Evolutionary conservation across 1,140 invertebrate species (phyloP), one percentile per base, ranked within the genome.

Genomic region (Thaumatotibia leucotreta): DNA sequence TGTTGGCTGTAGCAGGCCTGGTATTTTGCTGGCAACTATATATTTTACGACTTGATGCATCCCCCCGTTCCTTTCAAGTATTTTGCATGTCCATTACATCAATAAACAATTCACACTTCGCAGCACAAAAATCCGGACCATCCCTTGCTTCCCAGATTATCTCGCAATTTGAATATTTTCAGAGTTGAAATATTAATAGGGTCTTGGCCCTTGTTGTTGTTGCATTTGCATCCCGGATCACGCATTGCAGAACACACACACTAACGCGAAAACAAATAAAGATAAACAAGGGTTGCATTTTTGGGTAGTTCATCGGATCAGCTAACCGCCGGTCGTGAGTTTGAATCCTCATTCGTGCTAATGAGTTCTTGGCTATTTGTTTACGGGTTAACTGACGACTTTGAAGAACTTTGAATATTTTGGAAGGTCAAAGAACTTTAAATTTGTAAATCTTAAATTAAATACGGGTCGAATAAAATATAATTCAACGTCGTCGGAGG

Each of bases 181-280:
- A 82, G n/a, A n/a, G 80, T 73, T 87, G 71, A 86, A 86, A 85
- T 86, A 88, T 88, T 88, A 88, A 88, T 84, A 80, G 2, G 2
- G 74, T 70, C 76, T 80, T 77, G 76, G 62, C 63, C 84, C 86
- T 84, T 88, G 86, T 88, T 88, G 82, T 84, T 78, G 76, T 84
- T 54, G 31, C 69, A 86, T 86, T 86, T 86, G 84, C 86, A 88
- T 88, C 74, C 79, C 78, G 79, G 75, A 79, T 76, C 80, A 79
- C 80, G 83, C 82, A 84, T 86, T 84, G 83, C 75, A 67, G 69
- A 80, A 86, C 80, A 78, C 79, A n/a, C n/a, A n/a, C n/a, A 72
- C 63, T 77, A 81, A 83, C 83, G 83, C 83, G 80, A 85, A 87
- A 84, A 87, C 83, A 87, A 85, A 87, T 87, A 85, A 84, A 79